Base-by-base conservation (phyloP, 2,797 vertebrate species). In the Pachyuromys duprasi region DNA sequence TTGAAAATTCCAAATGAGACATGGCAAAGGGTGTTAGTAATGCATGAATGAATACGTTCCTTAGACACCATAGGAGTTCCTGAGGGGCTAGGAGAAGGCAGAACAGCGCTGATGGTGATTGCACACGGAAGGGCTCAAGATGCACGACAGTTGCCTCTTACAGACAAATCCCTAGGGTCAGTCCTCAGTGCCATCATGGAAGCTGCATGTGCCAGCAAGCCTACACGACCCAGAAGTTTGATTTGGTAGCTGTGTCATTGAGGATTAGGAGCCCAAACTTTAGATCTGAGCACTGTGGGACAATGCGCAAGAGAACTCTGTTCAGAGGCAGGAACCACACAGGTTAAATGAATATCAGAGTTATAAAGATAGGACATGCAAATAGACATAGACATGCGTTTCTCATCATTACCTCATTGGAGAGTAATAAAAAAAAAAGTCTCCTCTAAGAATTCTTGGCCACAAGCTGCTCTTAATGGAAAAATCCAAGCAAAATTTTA, bases 361-460 rank as follows among this genome's bases (percentile, higher is more conserved):
- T 62, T 89, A 31, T 42, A 82, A 74, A 89, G 70, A 78, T 13
- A 87, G 65, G 57, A 53, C 3, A 62, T 69, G 12, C 17, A 86
- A 80, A 55, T 86, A 96, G 89, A 87, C 53, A 49, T 84, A 49
- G 60, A 15, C 49, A 11, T 67, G 31, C 15, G 72, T 95, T 87
- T 84, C 89, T 95, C 55, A 28, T 94, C 93, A 28, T n/a, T 87
- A 42, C 36, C n/a, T 67, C n/a, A 92, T 95, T 26, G 15, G 62
- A 72, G 69, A 89, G 26, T 39, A 89, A 67, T 31, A 39, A n/a
- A 80, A 86, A 65, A 20, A 15, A 20, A 49, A 15, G 14, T 80
- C 5, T 55, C 0, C 60, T 95, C n/a, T 89, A 96, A 90, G 83
- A 95, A 95, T 74, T 91, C 70, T 87, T 95, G 79, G 65, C 75